These are phyloP conservation scores for Rhyacichthys aspro DNA, from an alignment of 2,797 vertebrate genomes.

Conservation along the genomic window DNA sequence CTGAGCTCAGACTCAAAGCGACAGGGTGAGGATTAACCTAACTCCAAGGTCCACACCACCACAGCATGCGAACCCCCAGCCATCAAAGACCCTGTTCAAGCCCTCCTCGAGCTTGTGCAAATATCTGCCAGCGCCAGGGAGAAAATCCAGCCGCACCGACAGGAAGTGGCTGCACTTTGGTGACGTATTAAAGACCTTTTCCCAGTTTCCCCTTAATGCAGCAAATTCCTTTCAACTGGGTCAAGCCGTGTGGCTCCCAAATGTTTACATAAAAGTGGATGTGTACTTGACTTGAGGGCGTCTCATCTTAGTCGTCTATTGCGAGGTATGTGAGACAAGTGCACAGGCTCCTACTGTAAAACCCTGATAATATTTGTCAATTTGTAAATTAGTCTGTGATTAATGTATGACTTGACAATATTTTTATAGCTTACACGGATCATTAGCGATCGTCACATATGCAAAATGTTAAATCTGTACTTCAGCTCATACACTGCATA, in stretches of 20 bases:
- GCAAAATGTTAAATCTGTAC: too few species aligned
- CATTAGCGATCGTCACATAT: too few species aligned
- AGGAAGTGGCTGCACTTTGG: constrained; percentile 28
- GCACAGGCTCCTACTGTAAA: too few species aligned
- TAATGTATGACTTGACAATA: not conserved
- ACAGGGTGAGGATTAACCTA: constrained; percentile 25
- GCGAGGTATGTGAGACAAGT: not conserved
- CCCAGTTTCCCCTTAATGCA: constrained; percentile 16
- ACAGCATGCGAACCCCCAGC: constrained; percentile 17
- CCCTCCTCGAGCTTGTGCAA: constrained; percentile 20
- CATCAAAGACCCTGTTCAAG: constrained; percentile 40
- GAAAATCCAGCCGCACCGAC: constrained; percentile 32
- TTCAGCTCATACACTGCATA: too few species aligned
- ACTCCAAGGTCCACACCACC: constrained; percentile 13
- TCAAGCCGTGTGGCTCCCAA: constrained; percentile 4
- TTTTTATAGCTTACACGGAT: too few species aligned
- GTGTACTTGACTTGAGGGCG: not conserved
- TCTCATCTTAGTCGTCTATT: not conserved
- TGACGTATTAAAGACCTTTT: constrained; percentile 15
- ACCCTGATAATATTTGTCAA: too few species aligned
- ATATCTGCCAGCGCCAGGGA: constrained; percentile 28
- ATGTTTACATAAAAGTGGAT: constrained; percentile 4
- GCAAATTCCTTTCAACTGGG: constrained; percentile 30
- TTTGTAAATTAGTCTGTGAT: not conserved
- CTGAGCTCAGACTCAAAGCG: constrained; percentile 11